These are phyloP conservation scores for Lycocorax pyrrhopterus DNA, from an alignment of 2,113 vertebrate species.

Conservation along the genomic window DNA sequence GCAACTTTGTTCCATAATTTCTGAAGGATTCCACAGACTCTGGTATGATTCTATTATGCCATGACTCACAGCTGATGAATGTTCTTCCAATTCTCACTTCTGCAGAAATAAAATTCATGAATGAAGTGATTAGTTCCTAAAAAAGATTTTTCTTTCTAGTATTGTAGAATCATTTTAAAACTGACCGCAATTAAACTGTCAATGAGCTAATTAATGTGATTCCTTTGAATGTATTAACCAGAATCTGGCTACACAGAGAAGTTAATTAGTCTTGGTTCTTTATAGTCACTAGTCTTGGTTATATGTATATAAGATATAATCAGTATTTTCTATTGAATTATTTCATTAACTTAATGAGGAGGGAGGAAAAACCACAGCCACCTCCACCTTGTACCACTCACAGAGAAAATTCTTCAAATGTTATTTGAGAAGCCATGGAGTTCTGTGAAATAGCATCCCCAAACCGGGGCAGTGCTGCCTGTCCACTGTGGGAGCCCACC, in stretches of 20 bases:
- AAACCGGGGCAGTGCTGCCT: not conserved
- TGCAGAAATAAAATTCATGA: not conserved
- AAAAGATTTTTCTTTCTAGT: not conserved
- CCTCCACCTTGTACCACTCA: not conserved
- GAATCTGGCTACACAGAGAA: not conserved
- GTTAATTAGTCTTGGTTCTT: not conserved
- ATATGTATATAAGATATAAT: not conserved
- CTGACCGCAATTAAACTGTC: not conserved
- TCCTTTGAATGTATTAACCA: not conserved
- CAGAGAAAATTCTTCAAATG: not conserved
- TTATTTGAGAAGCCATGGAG: not conserved
- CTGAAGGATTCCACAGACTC: not conserved
- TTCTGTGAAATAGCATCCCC: not conserved
- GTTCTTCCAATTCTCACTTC: not conserved
- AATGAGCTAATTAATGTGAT: not conserved
- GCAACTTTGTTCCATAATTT: not conserved
- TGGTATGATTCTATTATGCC: not conserved
- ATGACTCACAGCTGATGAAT: not conserved
- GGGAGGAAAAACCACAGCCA: not conserved
- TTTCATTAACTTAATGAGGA: not conserved
- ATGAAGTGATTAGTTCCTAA: not conserved
- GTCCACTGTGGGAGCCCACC: not conserved
- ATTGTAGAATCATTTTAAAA: not conserved
- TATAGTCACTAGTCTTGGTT: not conserved
- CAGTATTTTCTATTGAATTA: not conserved